Evolutionary conservation across 2,113 vertebrate genomes (phyloP), one percentile per base, ranked within the genome.

Genomic region (Dolichallabes microphthalmus): DNA sequence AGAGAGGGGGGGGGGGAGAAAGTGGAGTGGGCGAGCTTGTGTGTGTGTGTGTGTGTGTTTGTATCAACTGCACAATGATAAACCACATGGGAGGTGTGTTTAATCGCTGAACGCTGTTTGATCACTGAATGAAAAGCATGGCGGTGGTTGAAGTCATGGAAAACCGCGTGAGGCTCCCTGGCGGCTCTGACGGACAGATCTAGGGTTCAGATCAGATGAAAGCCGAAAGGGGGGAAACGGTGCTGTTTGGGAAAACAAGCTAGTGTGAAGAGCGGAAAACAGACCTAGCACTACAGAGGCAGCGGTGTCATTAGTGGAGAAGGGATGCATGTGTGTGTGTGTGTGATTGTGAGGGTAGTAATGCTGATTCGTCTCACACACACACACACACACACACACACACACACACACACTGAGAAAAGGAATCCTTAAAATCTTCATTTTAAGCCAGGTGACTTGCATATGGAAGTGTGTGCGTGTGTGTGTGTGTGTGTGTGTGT

Each of bases 101-200:
- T 80, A 85, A 88, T 87, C 57, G 75, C 50, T 50, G 82, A 35
- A 35, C 7, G 55, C 10, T 75, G 84, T 77, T 66, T 80, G 79
- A 88, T 87, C 68, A 71, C 57, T 74, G 86, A 82, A 71, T 25
- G 60, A 53, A 82, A 60, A 75, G 88, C 85, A 75, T 68, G 68
- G 75, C 83, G 39, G 57, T 10, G 77, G 83, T 57, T 89, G 86
- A 89, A 86, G 88, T 88, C 87, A 89, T 90, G 88, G 86, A 88
- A 90, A 88, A 88, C 78, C 82, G 73, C 50, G 58, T 85, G 86
- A 82, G 85, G 82, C 80, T 88, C 86, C 87, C 73, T 86, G 87
- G 85, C 19, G 78, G 74, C 79, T 74, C 30, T 85, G 83, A 85
- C n/a, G 57, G 84, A 82, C 83, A 85, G 88, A 80, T 89, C 63